These are phyloP conservation scores for Thamnophis sirtalis DNA, from an alignment of 2,113 vertebrate genomes.

Conservation along the genomic window DNA sequence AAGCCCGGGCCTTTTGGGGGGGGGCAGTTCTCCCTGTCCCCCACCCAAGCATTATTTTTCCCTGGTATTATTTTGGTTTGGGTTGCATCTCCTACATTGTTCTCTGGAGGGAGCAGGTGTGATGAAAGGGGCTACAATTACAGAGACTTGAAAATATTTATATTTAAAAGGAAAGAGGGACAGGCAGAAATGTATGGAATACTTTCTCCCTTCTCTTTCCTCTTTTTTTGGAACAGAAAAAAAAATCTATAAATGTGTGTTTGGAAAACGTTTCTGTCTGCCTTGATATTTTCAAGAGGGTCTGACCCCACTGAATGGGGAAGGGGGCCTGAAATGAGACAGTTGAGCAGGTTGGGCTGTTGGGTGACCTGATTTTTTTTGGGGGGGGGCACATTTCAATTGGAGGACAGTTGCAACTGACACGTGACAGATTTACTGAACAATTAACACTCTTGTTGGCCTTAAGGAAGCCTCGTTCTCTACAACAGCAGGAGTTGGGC, in stretches of 20 bases:
- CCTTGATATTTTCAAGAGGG: background rate
- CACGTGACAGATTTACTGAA: background rate
- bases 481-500: background rate
- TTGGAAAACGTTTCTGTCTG: conserved; percentile 27
- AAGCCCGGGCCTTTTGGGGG: background rate
- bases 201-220: conserved; percentile 19
- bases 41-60: background rate
- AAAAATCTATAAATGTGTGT: conserved; percentile 63
- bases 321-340: background rate
- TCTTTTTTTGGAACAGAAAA: conserved; percentile 24
- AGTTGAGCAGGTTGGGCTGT: background rate
- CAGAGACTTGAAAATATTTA: conserved; percentile 61
- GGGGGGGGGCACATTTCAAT: background rate
- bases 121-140: conserved; percentile 48
- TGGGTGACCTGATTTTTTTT: background rate
- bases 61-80: background rate
- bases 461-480: background rate
- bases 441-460: background rate
- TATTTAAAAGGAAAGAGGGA: conserved; percentile 30
- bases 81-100: background rate
- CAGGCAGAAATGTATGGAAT: conserved; percentile 40
- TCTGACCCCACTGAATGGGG: background rate
- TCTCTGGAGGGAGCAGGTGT: background rate
- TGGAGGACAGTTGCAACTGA: background rate
- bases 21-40: background rate